Evolutionary conservation across 2,113 vertebrate species (phyloP).

Genomic region (Pyrgilauda ruficollis): DNA sequence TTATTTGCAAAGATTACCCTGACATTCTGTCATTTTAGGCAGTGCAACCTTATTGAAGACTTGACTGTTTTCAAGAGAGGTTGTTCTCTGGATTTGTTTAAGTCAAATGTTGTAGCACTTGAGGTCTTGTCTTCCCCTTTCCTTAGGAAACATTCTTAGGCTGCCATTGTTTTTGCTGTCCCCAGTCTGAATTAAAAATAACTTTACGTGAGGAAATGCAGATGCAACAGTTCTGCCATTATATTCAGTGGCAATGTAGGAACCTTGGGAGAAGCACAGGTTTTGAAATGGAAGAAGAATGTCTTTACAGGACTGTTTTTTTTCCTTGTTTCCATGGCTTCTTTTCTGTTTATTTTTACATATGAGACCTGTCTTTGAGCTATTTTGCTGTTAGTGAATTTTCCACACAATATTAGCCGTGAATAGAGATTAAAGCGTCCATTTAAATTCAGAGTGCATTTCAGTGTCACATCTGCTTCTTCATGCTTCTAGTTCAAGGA

Average conservation of each 20-base stretch:
- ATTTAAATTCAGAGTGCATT: not conserved
- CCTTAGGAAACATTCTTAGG: not conserved
- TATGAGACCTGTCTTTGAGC: not conserved
- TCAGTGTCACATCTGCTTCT: not conserved
- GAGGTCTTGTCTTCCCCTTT: not conserved
- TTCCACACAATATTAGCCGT: not conserved
- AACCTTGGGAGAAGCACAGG: not conserved
- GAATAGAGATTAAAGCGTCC: not conserved
- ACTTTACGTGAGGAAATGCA: not conserved
- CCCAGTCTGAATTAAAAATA: not conserved
- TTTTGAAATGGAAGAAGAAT: not conserved
- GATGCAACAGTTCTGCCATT: not conserved
- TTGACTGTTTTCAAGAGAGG: not conserved
- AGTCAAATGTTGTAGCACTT: not conserved
- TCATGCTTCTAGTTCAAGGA: not conserved
- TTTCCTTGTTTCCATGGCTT: not conserved
- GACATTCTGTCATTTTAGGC: not conserved
- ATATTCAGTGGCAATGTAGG: not conserved
- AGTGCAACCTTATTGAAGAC: not conserved
- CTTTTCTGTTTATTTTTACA: not conserved
- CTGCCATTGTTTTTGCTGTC: not conserved
- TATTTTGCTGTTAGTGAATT: not conserved
- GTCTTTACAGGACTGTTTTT: not conserved
- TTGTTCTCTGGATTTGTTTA: not conserved
- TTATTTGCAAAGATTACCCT: not conserved